phyloP scores from a whole-genome alignment of 2,888 invertebrate species.

The Nomada ferruginata region DNA sequence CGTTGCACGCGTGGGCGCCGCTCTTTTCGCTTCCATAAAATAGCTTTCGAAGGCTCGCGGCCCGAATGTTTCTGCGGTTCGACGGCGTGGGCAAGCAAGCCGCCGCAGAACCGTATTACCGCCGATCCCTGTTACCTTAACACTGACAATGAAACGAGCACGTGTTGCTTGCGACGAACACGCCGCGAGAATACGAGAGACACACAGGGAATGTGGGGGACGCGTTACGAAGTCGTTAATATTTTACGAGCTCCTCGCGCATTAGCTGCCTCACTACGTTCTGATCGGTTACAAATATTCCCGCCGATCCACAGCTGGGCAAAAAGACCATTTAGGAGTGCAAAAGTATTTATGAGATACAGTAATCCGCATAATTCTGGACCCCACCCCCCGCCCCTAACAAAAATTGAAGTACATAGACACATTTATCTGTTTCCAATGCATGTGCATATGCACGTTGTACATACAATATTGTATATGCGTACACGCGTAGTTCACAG shows the following conservation, averaged over 20 bases:
- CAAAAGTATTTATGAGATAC: too few species aligned
- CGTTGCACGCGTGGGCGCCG: conserved; percentile 45
- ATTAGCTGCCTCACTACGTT: conserved; percentile 23
- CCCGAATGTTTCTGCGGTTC: conserved; percentile 61
- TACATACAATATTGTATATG: too few species aligned
- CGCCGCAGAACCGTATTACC: conserved; percentile 63
- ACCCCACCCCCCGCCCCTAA: too few species aligned
- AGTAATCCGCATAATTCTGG: too few species aligned
- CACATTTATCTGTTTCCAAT: too few species aligned
- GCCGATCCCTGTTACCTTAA: conserved; percentile 66
- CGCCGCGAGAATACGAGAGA: neutral
- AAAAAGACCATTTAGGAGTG: too few species aligned
- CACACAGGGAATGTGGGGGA: conserved; percentile 35
- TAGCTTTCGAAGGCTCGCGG: conserved; percentile 65
- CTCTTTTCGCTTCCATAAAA: conserved; percentile 72
- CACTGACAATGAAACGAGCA: conserved; percentile 72
- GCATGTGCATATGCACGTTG: too few species aligned
- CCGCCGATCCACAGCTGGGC: too few species aligned
- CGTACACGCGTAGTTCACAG: too few species aligned
- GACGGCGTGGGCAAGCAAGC: conserved; percentile 62
- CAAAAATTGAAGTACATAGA: too few species aligned
- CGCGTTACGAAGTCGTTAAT: conserved; percentile 48
- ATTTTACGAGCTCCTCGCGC: conserved; percentile 43
- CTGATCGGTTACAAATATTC: conserved; percentile 19
- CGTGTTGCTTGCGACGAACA: conserved; percentile 47